A percentile compares a stretch with the other conserved stretches of the same genome.
Conservation (phyloP, 2,888 invertebrate species). For the Ypsolopha scabrella region DNA sequence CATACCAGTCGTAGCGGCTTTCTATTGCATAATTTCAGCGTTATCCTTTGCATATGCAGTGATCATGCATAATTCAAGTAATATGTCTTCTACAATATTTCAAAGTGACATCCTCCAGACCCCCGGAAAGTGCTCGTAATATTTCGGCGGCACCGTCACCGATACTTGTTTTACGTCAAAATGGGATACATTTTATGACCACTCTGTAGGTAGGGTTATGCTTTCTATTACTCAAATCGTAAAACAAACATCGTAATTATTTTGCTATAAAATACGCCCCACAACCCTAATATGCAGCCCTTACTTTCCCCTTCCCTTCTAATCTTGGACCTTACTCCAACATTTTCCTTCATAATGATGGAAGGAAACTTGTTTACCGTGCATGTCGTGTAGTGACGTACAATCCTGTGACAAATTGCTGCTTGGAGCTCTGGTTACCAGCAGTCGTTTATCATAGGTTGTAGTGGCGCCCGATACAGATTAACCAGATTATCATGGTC, state of each 20-base stretch:
- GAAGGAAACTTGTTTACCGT: not conserved
- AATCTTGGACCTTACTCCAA: not conserved
- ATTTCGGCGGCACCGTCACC: slow-evolving; percentile 8
- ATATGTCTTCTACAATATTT: slow-evolving; percentile 18
- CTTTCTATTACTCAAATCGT: too few species aligned
- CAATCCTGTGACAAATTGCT: not conserved
- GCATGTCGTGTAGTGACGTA: not conserved
- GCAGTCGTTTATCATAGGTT: not conserved
- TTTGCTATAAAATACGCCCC: too few species aligned
- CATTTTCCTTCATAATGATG: not conserved
- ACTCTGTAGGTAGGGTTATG: too few species aligned
- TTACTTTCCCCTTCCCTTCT: too few species aligned
- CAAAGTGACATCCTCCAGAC: slow-evolving; percentile 13
- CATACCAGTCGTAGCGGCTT: not conserved
- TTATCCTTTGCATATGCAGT: slow-evolving; percentile 29
- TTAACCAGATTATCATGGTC: not conserved
- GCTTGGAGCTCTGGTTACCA: too few species aligned
- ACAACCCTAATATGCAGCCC: too few species aligned
- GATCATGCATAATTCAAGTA: slow-evolving; percentile 37
- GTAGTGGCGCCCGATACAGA: not conserved
- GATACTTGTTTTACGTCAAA: not conserved
- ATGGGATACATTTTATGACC: not conserved
- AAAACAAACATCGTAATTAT: too few species aligned
- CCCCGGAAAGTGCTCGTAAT: slow-evolving; percentile 16
- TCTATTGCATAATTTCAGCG: slow-evolving; percentile 14